Base-by-base conservation (phyloP, 1,140 invertebrate species). In the Galleria mellonella region DNA sequence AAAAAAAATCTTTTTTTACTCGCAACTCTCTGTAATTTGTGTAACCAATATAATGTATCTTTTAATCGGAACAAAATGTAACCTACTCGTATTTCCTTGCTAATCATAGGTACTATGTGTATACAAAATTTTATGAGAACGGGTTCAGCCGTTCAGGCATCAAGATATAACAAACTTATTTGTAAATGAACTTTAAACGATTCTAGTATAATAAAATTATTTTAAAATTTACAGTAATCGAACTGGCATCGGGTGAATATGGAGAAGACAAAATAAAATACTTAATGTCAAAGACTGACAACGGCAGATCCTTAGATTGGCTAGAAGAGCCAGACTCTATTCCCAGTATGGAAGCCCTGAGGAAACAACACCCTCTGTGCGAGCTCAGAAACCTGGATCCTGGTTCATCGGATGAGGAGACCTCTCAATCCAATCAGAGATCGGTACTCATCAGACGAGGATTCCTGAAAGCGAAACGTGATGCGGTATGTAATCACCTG, bases 171-270 rank as follows among this genome's bases (percentile, higher is more conserved):
- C n/a, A n/a, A n/a, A n/a, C n/a, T n/a, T n/a, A n/a, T n/a, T n/a
- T n/a, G n/a, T n/a, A n/a, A n/a, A n/a, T n/a, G n/a, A n/a, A n/a
- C n/a, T n/a, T n/a, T n/a, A n/a, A n/a, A n/a, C n/a, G n/a, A n/a
- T n/a, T n/a, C n/a, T n/a, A n/a, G 42, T 17, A 13, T 32, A 44
- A 40, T 37, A 36, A 28, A 11, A 12, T 44, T 38, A 23, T 30
- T 47, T n/a, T n/a, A n/a, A n/a, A n/a, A n/a, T 40, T 49, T 17
- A 11, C 64, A 94, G 93, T 94, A 9, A 97, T 97, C 65, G 96
- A 97, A 86, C 85, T 97, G 54, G 94, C 96, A 0, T 94, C 94
- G 51, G 95, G 93, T 0, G 96, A 98, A 75, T 94, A 96, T 60
- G 96, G 96, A 0, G 89, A 93, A 11, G 93, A 92, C 62, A 96